Evolutionary conservation across 1,140 invertebrate species (phyloP), one percentile per base, ranked within the genome.

Genomic region (Bombus impatiens): DNA sequence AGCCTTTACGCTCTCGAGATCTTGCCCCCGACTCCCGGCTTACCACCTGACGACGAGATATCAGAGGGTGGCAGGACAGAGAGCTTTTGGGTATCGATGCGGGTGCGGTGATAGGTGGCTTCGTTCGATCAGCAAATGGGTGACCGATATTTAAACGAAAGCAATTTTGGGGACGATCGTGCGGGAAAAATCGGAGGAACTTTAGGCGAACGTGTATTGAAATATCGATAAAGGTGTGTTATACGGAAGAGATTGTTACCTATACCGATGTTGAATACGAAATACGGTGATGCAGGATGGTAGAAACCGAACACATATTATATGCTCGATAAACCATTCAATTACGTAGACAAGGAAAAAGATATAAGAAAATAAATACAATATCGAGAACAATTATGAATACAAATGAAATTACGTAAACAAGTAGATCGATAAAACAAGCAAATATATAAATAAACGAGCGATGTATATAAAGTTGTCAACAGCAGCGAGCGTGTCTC

Each of bases 91-190:
- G 37, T 37, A 47, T n/a, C 44, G 62, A 28, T 28, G n/a, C 32
- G 32, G 32, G 12, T 25, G 22, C 18, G 9, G 8, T 1, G 40
- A 67, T 32, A 32, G 42, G 42, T 70, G 78, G 74, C 15, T 78
- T 78, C 59, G 81, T 80, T 85, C 77, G 67, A 72, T 47, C 40
- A 44, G 13, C 3, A 13, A 78, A 37, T n/a, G 68, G 68, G 32
- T 86, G 86, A 88, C 86, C 71, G 87, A 90, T 68, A 86, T 88
- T n/a, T 22, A 70, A 72, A 79, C 42, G 83, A 80, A 80, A 37
- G 47, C 47, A 70, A 84, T 78, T 78, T 78, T 3, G 3, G 28
- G 35, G 8, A 32, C n/a, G 47, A 70, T 72, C n/a, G 76, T 77
- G 3, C 32, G 25, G 2, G 13, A 28, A 37, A 18, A 62, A 78